A percentile compares a stretch with the other conserved stretches of the same genome.
Evolutionary conservation across 64 coral and sea anemone species (phyloP).

Genomic region (Hydrozoanthus tunicans): DNA sequence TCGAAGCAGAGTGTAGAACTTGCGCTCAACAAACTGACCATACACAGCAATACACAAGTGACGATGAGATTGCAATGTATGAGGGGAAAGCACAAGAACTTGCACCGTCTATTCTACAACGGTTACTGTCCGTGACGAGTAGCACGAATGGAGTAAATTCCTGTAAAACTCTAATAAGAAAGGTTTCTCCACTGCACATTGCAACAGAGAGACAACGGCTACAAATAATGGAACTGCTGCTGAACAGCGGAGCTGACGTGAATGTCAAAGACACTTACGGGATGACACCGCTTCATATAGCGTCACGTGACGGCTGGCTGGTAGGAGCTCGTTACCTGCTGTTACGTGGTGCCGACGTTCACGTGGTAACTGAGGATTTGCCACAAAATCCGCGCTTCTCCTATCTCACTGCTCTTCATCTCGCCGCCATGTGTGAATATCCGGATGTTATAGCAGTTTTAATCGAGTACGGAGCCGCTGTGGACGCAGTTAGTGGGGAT

Average conservation of each 20-base stretch:
- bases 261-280: conserved; percentile 16
- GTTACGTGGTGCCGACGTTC: background rate
- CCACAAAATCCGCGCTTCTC: conserved; percentile 11
- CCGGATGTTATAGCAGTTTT: conserved; percentile 27
- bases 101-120: background rate
- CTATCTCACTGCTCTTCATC: conserved; percentile 28
- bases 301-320: conserved; percentile 26
- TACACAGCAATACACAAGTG: background rate
- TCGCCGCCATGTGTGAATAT: conserved; percentile 18
- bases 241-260: conserved; percentile 11
- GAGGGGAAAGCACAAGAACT: background rate
- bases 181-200: conserved; percentile 11
- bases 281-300: conserved; percentile 10
- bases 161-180: conserved; percentile 7
- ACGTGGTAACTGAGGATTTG: background rate
- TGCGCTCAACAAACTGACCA: background rate
- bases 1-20: background rate
- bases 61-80: background rate
- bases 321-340: background rate
- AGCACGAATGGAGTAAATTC: background rate
- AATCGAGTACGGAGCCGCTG: background rate
- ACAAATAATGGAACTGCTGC: background rate
- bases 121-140: background rate
- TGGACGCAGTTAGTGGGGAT: conserved; percentile 23
- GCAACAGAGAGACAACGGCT: conserved; percentile 12